phyloP scores from a whole-genome alignment of 2,797 vertebrate genomes.

The Enteromius mattozi region DNA sequence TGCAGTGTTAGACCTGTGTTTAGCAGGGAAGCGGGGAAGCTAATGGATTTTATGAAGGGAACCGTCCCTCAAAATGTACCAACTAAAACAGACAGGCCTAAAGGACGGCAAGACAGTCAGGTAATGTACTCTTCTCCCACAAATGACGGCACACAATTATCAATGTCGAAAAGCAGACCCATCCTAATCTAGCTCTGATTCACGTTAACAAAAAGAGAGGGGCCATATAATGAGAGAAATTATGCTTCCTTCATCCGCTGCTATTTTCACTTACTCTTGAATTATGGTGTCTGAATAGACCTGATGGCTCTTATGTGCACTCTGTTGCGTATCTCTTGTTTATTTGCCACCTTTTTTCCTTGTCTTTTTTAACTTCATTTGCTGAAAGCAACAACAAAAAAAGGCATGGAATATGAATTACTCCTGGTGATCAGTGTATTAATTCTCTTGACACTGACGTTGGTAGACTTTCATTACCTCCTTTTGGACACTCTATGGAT shows the following conservation, averaged over 20 bases:
- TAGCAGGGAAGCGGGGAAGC: conserved; percentile 62
- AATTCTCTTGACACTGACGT: conserved; percentile 30
- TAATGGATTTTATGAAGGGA: conserved; percentile 76
- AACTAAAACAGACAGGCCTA: conserved; percentile 48
- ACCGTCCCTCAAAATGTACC: conserved; percentile 57
- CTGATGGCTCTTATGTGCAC: conserved; percentile 20
- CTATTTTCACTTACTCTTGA: conserved; percentile 42
- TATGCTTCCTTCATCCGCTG: conserved; percentile 33
- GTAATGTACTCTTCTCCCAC: conserved; percentile 68
- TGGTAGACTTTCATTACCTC: conserved; percentile 45
- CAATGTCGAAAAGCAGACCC: conserved; percentile 65
- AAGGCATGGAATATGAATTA: conserved; percentile 23
- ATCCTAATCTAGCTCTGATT: conserved; percentile 69
- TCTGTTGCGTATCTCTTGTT: neutral
- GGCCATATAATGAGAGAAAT: conserved; percentile 48
- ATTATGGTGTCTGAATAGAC: conserved; percentile 36
- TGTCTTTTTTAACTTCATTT: neutral
- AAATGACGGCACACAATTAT: conserved; percentile 71
- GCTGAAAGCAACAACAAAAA: conserved; percentile 9
- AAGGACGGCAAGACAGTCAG: conserved; percentile 67
- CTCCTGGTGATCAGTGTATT: conserved; percentile 23
- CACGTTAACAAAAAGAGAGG: conserved; percentile 58
- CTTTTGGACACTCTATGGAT: conserved; percentile 39
- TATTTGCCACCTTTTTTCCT: neutral
- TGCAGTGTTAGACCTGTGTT: conserved; percentile 60